Evolutionary conservation across 2,797 vertebrate genomes (phyloP).

Genomic region (Gallirallus australis): DNA sequence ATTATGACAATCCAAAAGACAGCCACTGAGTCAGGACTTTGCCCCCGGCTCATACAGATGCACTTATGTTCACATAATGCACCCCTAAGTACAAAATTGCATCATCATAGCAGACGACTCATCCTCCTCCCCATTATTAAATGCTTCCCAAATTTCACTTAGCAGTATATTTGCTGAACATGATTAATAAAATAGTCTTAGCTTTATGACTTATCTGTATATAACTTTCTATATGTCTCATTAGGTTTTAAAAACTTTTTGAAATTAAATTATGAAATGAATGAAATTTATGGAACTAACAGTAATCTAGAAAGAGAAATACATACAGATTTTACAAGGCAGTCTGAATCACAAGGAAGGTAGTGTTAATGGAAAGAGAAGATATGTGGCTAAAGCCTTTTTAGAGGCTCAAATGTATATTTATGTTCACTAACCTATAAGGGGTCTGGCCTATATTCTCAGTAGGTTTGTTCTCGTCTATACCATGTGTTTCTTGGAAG

Average conservation of each 20-base stretch:
- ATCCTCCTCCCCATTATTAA: neutral
- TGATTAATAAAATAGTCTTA: neutral
- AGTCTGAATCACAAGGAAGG: neutral
- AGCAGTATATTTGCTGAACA: neutral
- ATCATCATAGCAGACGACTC: neutral
- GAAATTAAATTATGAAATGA: neutral
- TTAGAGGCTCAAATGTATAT: neutral
- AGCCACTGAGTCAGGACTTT: neutral
- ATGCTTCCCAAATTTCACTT: neutral
- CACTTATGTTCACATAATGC: neutral
- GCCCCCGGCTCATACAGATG: neutral
- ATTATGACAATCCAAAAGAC: rapidly evolving
- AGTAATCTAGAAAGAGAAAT: neutral
- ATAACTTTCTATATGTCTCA: neutral
- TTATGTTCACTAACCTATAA: neutral
- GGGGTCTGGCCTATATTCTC: neutral
- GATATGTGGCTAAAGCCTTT: neutral
- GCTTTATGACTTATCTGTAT: neutral
- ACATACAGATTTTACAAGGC: neutral
- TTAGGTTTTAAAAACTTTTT: neutral
- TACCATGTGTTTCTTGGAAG: neutral
- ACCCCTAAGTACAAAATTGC: rapidly evolving
- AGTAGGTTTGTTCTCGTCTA: neutral
- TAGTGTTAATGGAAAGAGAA: rapidly evolving
- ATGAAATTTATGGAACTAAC: neutral